Evolutionary conservation across 2,888 invertebrate genomes (phyloP), one percentile per base, ranked within the genome.

Genomic region (Ceratothoa steindachneri): DNA sequence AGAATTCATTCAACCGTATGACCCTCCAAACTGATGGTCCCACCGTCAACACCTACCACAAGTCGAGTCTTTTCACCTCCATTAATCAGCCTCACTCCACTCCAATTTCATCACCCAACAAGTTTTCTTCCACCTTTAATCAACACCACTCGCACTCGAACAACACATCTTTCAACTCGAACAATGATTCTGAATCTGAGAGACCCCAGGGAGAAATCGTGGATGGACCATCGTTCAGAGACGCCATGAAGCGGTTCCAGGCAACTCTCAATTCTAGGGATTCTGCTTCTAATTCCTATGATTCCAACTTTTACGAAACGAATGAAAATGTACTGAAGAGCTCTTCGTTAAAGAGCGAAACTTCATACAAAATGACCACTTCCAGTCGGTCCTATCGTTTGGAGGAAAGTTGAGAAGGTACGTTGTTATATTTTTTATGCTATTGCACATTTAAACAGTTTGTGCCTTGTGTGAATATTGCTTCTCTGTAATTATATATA

Each of bases 141-240:
- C 28, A 60, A 9, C 24, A n/a, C 19, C 15, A 64, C 15, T 64
- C 64, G 2, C 24, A n/a, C 22, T 29, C 27, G 15, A 15, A 29
- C 29, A 29, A 41, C 52, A 41, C 53, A 22, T 53, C 67, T 22
- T 30, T 60, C 29, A 30, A 53, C 22, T 67, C 52, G 7, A 52
- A 29, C 7, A 19, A 22, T 9, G 30, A 67, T 12, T 67, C 31
- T 30, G 15, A 22, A 0, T 29, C 31, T 64, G 19, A 30, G 64
- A 64, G 30, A 55, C 67, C 52, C 60, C 19, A 28, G 12, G 77
- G 64, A 30, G 69, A 66, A 31, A 71, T 76, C 65, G 80, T 80
- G 28, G 77, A 80, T 41, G 81, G 81, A 4, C 81, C 81, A 12
- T 80, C 77, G 29, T 81, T 81, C 77, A 80, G 68, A 51, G 80